Conservation (phyloP, 2,888 invertebrate species). For the Nineta flava region DNA sequence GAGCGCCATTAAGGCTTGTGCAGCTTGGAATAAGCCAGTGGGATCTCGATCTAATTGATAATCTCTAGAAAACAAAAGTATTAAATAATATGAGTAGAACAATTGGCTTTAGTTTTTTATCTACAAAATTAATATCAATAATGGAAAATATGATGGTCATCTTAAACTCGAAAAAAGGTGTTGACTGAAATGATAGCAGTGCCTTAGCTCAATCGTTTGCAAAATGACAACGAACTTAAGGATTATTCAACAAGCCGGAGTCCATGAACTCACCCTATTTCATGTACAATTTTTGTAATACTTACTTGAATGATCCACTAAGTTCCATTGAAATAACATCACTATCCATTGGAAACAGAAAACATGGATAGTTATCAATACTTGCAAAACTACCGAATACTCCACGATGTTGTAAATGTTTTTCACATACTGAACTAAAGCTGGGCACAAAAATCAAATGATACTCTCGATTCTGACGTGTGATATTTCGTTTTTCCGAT, state of each 20-base stretch:
- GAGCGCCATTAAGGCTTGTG: constrained; percentile 69
- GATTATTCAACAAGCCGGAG: no score
- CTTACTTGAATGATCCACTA: constrained; percentile 42
- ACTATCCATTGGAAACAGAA: constrained; percentile 79
- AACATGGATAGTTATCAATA: constrained; percentile 73
- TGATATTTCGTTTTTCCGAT: constrained; percentile 26
- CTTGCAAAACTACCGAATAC: constrained; percentile 61
- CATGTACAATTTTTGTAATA: not conserved
- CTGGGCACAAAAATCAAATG: constrained; percentile 83
- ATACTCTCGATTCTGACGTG: constrained; percentile 45
- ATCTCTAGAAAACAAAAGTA: constrained; percentile 37
- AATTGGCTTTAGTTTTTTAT: no score
- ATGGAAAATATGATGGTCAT: no score
- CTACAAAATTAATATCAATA: no score
- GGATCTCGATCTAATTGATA: constrained; percentile 80
- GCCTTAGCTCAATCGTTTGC: no score
- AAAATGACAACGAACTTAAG: no score
- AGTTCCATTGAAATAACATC: constrained; percentile 89
- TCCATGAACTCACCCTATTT: no score
- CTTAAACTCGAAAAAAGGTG: no score
- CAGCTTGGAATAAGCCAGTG: constrained; percentile 72
- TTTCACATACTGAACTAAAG: constrained; percentile 73
- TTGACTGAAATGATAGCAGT: no score
- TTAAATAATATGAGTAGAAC: not conserved
- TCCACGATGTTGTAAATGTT: constrained; percentile 66